These are phyloP conservation scores for Pseudopodoces humilis DNA, from an alignment of 2,113 vertebrate species.

Conservation along the genomic window DNA sequence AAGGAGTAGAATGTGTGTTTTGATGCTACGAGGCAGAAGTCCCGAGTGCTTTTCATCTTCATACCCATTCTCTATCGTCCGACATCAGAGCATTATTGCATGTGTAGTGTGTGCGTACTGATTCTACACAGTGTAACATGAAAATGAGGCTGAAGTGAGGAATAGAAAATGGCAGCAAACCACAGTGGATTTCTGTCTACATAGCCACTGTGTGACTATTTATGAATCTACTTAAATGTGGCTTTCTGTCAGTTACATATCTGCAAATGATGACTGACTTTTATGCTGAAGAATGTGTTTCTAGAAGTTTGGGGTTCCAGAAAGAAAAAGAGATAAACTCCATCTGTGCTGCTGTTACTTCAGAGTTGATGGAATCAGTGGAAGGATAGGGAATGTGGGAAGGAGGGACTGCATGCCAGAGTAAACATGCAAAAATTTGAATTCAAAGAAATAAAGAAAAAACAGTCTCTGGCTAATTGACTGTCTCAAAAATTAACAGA, in stretches of 20 bases:
- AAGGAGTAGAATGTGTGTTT: background rate
- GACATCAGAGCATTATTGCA: background rate
- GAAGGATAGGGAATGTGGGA: background rate
- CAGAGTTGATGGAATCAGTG: background rate
- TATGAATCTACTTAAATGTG: background rate
- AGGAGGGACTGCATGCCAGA: background rate
- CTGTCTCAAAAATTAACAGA: background rate
- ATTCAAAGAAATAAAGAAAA: background rate
- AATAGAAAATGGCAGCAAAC: background rate
- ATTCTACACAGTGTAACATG: background rate
- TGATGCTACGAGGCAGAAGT: rapidly evolving
- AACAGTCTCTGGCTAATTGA: background rate
- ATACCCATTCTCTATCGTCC: rapidly evolving
- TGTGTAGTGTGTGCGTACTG: background rate
- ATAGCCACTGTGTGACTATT: background rate
- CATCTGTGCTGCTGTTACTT: background rate
- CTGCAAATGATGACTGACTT: background rate
- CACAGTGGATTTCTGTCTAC: background rate
- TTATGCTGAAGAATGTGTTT: background rate
- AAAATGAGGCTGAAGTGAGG: background rate
- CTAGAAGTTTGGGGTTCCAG: background rate
- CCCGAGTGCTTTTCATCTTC: background rate
- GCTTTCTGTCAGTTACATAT: background rate
- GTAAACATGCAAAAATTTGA: background rate
- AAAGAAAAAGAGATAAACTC: background rate